Base-by-base conservation (phyloP, 2,113 vertebrate species). In the Natator depressus region DNA sequence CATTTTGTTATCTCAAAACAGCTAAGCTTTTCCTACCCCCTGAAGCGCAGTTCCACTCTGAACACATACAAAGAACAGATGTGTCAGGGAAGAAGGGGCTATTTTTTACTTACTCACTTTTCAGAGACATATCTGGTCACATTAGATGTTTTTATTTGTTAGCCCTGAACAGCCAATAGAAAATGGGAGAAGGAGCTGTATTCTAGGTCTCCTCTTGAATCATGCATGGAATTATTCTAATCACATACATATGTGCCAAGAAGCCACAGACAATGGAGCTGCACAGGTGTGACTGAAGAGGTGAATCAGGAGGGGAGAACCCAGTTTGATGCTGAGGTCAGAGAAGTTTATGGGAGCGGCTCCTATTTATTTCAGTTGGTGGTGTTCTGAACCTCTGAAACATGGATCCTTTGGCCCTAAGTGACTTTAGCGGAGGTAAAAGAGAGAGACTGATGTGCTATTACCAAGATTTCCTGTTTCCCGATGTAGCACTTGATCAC, bases 21-120 rank as follows among this genome's bases (percentile, higher is more conserved):
- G 42, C 72, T 76, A 76, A 25, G 72, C 42, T 46, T 42, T 76
- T 25, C 14, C 42, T 20, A 3, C 17, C 6, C 62, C 11, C 5
- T 0, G 2, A 42, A 14, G 5, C 35, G 31, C 55, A 59, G n/a
- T 46, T 29, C 2, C 0, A 10, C 12, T 27, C 22, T 46, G 29
- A 8, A 31, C 46, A 27, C 27, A 47, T 5, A 16, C 46, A 49
- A 1, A 2, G n/a, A 31, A 13, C 1, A 3, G 6, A 6, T 53
- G 13, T 10, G 59, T 6, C 5, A 5, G 27, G 19, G 14, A 27
- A 22, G 1, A 24, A 38, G 51, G 19, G 27, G 38, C 51, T 22
- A 31, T 35, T 55, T 42, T 31, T 7, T 17, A 3, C 10, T 1
- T 31, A 19, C 35, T 35, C 35, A 72, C 65, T 72, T 75, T 38